Percentiles rank a stretch among this genome's conserved stretches.
These are phyloP conservation scores for Tribolium freemani DNA, from an alignment of 2,888 invertebrate genomes.

Conservation along the genomic window DNA sequence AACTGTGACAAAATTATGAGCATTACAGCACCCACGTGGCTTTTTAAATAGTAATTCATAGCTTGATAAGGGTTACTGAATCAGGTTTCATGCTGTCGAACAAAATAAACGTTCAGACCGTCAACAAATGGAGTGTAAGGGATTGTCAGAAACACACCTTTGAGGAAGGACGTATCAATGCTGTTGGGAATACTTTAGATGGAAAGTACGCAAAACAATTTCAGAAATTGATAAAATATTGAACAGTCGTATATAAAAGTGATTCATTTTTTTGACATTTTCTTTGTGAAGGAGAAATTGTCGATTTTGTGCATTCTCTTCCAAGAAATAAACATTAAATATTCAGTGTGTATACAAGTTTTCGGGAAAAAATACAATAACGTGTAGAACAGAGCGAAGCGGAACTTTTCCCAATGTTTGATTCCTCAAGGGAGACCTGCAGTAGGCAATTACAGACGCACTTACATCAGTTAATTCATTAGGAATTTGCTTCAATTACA, in stretches of 20 bases:
- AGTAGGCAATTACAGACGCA: background rate
- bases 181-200: background rate
- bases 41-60: background rate
- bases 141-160: conserved; percentile 6
- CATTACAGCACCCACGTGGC: background rate
- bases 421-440: background rate
- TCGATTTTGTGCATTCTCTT: background rate
- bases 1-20: too few relatives aligned
- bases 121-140: background rate
- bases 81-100: background rate
- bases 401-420: background rate
- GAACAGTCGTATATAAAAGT: conserved; percentile 8
- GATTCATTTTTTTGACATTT: conserved; percentile 11
- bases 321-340: conserved; percentile 26
- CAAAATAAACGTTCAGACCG: background rate
- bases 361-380: conserved; percentile 13
- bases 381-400: conserved; percentile 7
- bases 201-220: background rate
- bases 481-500: conserved; percentile 2
- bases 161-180: conserved; percentile 3
- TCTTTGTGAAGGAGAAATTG: background rate
- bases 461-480: conserved; percentile 4
- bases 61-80: conserved; percentile 1
- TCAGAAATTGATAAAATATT: conserved; percentile 26
- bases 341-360: conserved; percentile 16